Evolutionary conservation across 2,113 vertebrate species (phyloP).

Genomic region (Callithrix jacchus): DNA sequence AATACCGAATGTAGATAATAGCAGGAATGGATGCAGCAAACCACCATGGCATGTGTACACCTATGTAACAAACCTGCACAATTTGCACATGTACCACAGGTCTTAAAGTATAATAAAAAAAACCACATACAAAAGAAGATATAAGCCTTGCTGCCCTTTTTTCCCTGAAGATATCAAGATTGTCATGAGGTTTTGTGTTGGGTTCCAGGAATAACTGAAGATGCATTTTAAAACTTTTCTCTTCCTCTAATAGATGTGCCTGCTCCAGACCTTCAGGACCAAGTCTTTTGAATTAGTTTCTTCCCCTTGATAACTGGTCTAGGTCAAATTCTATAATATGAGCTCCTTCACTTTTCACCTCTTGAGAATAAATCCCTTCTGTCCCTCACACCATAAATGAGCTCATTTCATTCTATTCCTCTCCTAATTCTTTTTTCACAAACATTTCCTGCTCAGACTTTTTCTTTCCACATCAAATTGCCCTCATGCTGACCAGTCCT

Average conservation of each 20-base stretch:
- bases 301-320: conserved; percentile 5
- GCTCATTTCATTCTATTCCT: conserved; percentile 15
- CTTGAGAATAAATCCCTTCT: conserved; percentile 47
- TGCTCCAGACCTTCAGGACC: not conserved
- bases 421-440: not conserved
- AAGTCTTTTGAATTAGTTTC: conserved; percentile 34
- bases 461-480: conserved; percentile 58
- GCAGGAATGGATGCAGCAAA: no score
- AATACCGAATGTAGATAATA: no score
- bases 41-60: no score
- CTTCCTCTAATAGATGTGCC: conserved; percentile 20
- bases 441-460: conserved; percentile 44
- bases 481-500: conserved; percentile 62
- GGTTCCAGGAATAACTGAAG: not conserved
- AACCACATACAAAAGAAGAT: no score
- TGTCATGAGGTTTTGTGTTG: not conserved
- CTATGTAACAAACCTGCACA: no score
- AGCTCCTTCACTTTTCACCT: conserved; percentile 34
- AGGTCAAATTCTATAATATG: conserved; percentile 20
- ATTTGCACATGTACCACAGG: no score
- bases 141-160: not conserved
- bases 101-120: no score
- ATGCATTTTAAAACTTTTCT: conserved; percentile 12
- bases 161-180: conserved; percentile 10
- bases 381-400: conserved; percentile 46